Percentiles rank a stretch among this genome's conserved stretches.
These are phyloP conservation scores for Kuschelorhynchus macadamiae DNA, from an alignment of 2,888 invertebrate species.

Conservation along the genomic window DNA sequence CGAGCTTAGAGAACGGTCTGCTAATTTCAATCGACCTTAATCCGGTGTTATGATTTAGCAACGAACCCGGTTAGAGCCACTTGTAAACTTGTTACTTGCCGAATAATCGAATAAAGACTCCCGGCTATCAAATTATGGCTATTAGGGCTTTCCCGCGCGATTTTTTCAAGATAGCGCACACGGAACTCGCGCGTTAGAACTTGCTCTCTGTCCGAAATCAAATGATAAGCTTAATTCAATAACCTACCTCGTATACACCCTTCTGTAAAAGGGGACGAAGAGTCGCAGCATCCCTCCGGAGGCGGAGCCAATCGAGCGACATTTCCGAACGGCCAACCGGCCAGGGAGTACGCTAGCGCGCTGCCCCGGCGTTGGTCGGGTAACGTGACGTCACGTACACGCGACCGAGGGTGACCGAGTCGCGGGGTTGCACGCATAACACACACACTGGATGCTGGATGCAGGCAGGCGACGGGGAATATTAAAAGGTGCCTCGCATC, in stretches of 20 bases:
- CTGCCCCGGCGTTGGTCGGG: constrained; percentile 50
- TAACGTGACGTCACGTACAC: constrained; percentile 62
- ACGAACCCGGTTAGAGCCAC: constrained; percentile 52
- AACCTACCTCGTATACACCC: constrained; percentile 68
- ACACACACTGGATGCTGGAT: constrained; percentile 46
- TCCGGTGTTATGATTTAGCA: constrained; percentile 44
- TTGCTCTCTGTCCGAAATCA: constrained; percentile 73
- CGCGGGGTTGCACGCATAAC: constrained; percentile 30
- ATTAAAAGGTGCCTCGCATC: constrained; percentile 63
- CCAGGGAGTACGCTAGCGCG: constrained; percentile 36
- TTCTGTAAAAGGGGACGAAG: constrained; percentile 59
- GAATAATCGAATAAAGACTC: constrained; percentile 67
- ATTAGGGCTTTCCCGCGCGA: constrained; percentile 68
- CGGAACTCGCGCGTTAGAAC: constrained; percentile 65
- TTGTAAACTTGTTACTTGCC: constrained; percentile 53
- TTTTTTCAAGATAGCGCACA: constrained; percentile 64
- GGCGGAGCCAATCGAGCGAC: constrained; percentile 56
- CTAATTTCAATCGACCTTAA: constrained; percentile 40
- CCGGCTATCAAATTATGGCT: constrained; percentile 69
- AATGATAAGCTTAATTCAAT: constrained; percentile 88
- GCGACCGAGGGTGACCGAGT: constrained; percentile 53
- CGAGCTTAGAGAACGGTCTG: constrained; percentile 16
- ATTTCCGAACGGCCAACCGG: constrained; percentile 50
- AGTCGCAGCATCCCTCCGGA: constrained; percentile 51
- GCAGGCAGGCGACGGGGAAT: constrained; percentile 59